Evolutionary conservation across 2,888 invertebrate genomes (phyloP).

Genomic region (Tachina fera): DNA sequence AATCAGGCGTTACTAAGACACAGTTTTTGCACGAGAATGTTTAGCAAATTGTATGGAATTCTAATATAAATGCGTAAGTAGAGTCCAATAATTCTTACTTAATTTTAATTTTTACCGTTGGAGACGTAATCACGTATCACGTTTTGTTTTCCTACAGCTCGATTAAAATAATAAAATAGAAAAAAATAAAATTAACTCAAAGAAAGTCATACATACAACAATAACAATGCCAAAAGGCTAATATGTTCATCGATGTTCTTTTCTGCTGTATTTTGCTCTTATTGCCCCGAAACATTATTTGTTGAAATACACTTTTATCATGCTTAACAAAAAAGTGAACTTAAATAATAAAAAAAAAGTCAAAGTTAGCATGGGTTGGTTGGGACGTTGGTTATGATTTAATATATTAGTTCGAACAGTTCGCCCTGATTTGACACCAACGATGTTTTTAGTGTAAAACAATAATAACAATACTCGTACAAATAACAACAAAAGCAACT

Average conservation of each 20-base stretch:
- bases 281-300: conserved; percentile 56
- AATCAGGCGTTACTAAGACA: too few species aligned
- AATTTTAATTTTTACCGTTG: conserved; percentile 48
- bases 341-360: conserved; percentile 54
- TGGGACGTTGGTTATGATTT: conserved; percentile 53
- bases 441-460: conserved; percentile 63
- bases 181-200: conserved; percentile 25
- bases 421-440: conserved; percentile 65
- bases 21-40: too few species aligned
- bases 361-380: conserved; percentile 45
- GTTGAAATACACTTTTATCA: conserved; percentile 48
- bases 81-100: background rate
- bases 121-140: conserved; percentile 78
- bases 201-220: conserved; percentile 18
- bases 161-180: conserved; percentile 58
- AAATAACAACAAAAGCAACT: conserved; percentile 17
- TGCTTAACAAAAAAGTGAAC: conserved; percentile 31
- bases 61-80: background rate
- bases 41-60: too few species aligned
- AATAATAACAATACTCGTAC: conserved; percentile 45
- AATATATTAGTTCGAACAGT: conserved; percentile 58
- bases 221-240: conserved; percentile 63
- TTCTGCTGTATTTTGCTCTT: conserved; percentile 39
- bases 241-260: conserved; percentile 55
- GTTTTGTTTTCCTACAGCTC: conserved; percentile 81